These are phyloP conservation scores for Epiblema foenella DNA, from an alignment of 2,888 invertebrate species.

Conservation along the genomic window DNA sequence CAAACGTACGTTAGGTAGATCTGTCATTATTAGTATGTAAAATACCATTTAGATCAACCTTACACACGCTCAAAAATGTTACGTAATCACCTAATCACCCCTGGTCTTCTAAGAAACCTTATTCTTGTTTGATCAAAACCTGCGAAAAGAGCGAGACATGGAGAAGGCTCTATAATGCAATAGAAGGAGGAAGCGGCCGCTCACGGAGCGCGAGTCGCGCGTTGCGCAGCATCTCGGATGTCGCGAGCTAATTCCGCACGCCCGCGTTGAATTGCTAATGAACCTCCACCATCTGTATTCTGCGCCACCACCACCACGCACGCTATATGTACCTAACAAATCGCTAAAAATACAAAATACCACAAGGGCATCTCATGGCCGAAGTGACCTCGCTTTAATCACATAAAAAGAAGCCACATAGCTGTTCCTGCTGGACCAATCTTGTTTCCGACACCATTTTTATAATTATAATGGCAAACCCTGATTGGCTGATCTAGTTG, in stretches of 20 bases:
- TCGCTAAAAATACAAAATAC: conserved; percentile 80
- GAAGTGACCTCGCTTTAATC: conserved; percentile 71
- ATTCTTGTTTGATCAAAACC: too few relatives aligned
- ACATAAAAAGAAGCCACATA: conserved; percentile 66
- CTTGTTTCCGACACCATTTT: too few relatives aligned
- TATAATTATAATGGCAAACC: too few relatives aligned
- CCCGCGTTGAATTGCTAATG: conserved; percentile 75
- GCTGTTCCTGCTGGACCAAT: conserved; percentile 59
- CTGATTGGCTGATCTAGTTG: too few relatives aligned
- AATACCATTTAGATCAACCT: too few relatives aligned
- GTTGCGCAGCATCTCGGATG: conserved; percentile 70
- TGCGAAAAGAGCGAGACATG: not conserved
- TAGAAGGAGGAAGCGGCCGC: conserved; percentile 45
- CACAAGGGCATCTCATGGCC: conserved; percentile 77
- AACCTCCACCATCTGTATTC: conserved; percentile 74
- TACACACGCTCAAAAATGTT: not conserved
- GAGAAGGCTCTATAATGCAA: conserved; percentile 15
- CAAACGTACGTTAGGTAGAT: too few relatives aligned
- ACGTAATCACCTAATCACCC: too few relatives aligned
- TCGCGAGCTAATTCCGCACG: conserved; percentile 78
- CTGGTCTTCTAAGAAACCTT: too few relatives aligned
- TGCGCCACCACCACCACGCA: conserved; percentile 54
- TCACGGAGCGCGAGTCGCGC: conserved; percentile 27
- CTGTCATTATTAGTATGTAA: too few relatives aligned
- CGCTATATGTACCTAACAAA: conserved; percentile 64